Evolutionary conservation across 2,797 vertebrate genomes (phyloP), one percentile per base, ranked within the genome.

Genomic region (Manis javanica): DNA sequence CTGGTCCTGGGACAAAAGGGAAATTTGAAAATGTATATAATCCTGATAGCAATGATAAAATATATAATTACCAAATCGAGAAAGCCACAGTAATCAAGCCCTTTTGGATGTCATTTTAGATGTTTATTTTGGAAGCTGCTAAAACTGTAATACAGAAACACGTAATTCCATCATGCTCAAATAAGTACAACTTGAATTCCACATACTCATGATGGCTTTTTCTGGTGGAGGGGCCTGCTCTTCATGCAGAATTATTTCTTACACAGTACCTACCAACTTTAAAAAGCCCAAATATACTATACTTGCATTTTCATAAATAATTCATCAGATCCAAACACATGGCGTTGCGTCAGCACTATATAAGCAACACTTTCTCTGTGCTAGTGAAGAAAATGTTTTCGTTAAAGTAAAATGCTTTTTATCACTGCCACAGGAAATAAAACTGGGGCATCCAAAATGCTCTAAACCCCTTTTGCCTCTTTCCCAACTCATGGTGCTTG

Each of bases 271-370:
- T 37, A 63, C 63, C 86, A 53, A 61, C 74, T 83, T 85, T 23
- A 24, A 57, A 63, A 96, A 49, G 87, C 87, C 75, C 94, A 89
- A 64, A 92, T 68, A 31, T 2, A 5, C 49, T 49, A 29, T 2
- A 5, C 53, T 49, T 13, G 49, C 14, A 6, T 77, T 86, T 84
- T 72, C 51, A 81, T 94, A 77, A 94, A 96, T 74, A 82, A 90
- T 84, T 87, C 91, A 87, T 75, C 78, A n/a, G 18, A 2, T 77
- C 46, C 92, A 59, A 87, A 87, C 66, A 69, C 12, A 2, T 4
- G 83, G 75, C 74, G 34, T 6, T 49, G 39, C 81, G 46, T 74
- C 81, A 66, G 31, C 19, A 7, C 42, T 39, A 16, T 19, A 19
- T 1, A 57, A 42, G 68, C 84, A 51, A 78, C 29, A 3, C 51